A percentile compares a stretch with the other conserved stretches of the same genome.
Conservation (phyloP, 2,888 invertebrate genomes). For the Xanthorhoe spadicearia region DNA sequence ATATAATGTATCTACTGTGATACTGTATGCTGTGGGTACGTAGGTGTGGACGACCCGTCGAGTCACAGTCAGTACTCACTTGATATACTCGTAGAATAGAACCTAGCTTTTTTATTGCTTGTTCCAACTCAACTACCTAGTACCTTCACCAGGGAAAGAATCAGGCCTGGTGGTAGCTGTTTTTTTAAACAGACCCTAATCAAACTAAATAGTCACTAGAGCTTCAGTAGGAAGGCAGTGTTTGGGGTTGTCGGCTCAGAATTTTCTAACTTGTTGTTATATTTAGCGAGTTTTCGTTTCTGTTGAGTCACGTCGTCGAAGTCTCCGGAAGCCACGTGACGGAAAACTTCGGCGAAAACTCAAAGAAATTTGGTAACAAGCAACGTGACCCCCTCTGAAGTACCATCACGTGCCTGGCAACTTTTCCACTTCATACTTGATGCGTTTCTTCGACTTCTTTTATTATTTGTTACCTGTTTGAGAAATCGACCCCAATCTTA, state of each 20-base stretch:
- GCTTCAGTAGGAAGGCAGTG: too few species aligned
- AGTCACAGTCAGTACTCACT: too few species aligned
- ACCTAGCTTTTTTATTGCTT: too few species aligned
- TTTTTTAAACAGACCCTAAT: too few species aligned
- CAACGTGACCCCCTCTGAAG: conserved; percentile 46
- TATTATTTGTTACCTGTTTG: neutral
- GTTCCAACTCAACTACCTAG: too few species aligned
- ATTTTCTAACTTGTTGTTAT: conserved; percentile 8
- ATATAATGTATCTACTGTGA: too few species aligned
- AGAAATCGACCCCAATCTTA: neutral
- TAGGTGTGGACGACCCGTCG: too few species aligned
- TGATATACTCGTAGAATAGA: too few species aligned
- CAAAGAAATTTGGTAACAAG: conserved; percentile 48
- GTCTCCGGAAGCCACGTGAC: conserved; percentile 41
- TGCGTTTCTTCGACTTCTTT: neutral
- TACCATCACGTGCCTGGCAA: conserved; percentile 23
- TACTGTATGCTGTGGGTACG: too few species aligned
- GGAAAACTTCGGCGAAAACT: conserved; percentile 40
- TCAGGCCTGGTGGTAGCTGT: too few species aligned
- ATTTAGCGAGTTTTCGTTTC: conserved; percentile 30
- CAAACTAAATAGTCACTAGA: too few species aligned
- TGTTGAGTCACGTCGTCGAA: conserved; percentile 40
- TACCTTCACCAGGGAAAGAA: too few species aligned
- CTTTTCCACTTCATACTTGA: conserved; percentile 7
- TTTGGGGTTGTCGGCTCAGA: conserved; percentile 25